Conservation (phyloP, 2,113 vertebrate species). For the Megatriorchis doriae region DNA sequence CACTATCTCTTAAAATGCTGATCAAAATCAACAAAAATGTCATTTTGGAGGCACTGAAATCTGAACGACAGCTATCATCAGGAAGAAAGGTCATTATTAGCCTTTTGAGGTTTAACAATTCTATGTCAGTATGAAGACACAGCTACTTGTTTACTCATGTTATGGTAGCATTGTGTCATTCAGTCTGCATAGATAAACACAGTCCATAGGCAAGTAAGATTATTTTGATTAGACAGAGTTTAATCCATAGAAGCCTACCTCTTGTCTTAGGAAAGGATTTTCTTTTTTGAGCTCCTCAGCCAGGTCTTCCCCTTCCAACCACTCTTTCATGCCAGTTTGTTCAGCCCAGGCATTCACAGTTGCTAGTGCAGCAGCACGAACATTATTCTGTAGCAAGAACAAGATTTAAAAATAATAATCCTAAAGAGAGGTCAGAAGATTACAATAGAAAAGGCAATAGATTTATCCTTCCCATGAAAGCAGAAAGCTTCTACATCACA, state of each 20-base stretch:
- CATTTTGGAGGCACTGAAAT: not conserved
- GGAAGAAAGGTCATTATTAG: not conserved
- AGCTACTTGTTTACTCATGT: not conserved
- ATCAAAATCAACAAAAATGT: not conserved
- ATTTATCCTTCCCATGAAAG: not conserved
- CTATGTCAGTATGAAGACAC: not conserved
- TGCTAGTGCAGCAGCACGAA: constrained; percentile 85
- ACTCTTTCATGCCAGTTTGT: constrained; percentile 97
- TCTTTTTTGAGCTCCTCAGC: constrained; percentile 97
- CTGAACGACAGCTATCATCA: not conserved
- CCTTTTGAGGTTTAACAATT: not conserved
- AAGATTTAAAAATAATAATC: constrained; percentile 2
- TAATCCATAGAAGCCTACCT: constrained; percentile 71
- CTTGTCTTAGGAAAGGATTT: constrained; percentile 94
- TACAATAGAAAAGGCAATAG: not conserved
- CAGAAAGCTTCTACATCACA: not conserved
- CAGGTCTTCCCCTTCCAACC: constrained; percentile 95
- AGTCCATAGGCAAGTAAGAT: not conserved
- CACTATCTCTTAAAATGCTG: not conserved
- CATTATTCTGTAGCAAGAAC: constrained; percentile 75
- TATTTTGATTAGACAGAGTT: not conserved
- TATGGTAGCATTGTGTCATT: not conserved
- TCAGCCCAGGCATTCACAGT: constrained; percentile 94
- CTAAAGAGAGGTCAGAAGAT: not conserved
- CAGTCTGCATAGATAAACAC: not conserved